phyloP scores from a whole-genome alignment of 2,888 invertebrate genomes.

The Dryadula phaetusa region DNA sequence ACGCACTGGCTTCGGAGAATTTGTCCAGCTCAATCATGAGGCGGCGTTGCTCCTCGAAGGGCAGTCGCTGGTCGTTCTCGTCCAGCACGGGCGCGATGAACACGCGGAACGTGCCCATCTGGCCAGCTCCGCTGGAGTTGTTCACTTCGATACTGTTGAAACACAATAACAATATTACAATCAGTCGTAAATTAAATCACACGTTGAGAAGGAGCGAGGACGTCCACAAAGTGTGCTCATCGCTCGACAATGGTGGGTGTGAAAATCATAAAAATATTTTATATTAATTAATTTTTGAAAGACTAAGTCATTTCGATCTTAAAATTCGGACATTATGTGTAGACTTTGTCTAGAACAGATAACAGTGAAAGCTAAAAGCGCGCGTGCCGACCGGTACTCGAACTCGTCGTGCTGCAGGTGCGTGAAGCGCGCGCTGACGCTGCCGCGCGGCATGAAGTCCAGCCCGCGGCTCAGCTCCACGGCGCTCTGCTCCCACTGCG shows the following conservation, averaged over 20 bases:
- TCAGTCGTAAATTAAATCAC: no score
- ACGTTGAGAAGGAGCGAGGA: no score
- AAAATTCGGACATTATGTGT: background rate
- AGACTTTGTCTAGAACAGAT: no score
- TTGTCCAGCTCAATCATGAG: slow-evolving; percentile 90
- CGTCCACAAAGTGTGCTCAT: no score
- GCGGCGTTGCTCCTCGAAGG: slow-evolving; percentile 85
- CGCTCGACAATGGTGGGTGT: no score
- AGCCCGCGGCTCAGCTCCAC: slow-evolving; percentile 91
- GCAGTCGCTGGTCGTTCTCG: slow-evolving; percentile 84
- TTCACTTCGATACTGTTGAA: slow-evolving; percentile 80
- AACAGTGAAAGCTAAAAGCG: no score
- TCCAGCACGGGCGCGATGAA: slow-evolving; percentile 88
- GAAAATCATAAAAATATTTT: no score
- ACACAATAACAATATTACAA: background rate
- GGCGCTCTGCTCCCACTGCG: slow-evolving; percentile 90
- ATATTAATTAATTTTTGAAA: no score
- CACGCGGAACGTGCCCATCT: slow-evolving; percentile 87
- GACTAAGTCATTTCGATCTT: no score
- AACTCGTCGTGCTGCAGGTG: slow-evolving; percentile 89
- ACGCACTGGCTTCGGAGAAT: slow-evolving; percentile 86
- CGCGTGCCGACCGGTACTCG: slow-evolving; percentile 80
- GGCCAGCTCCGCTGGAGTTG: slow-evolving; percentile 76
- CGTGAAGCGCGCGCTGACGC: slow-evolving; percentile 88
- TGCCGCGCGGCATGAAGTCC: slow-evolving; percentile 91